These are phyloP conservation scores for Watsonalla binaria DNA, from an alignment of 2,888 invertebrate species.

Conservation along the genomic window DNA sequence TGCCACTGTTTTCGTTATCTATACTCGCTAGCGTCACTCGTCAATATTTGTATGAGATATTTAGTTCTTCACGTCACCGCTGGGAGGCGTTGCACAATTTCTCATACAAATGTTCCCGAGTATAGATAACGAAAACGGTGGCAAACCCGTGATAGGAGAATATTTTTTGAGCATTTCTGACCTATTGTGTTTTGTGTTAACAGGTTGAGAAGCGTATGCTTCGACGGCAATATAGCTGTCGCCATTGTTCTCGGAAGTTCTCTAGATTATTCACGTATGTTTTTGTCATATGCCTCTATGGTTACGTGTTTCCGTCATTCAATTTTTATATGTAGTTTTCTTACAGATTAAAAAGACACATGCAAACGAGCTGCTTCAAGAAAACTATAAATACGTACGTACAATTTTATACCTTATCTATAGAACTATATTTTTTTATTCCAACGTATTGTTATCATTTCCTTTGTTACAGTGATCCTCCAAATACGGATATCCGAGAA, in stretches of 20 bases:
- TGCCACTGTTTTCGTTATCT: too few relatives aligned
- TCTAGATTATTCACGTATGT: conserved; percentile 48
- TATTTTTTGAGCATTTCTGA: neutral
- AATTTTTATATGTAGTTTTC: neutral
- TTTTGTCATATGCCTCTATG: conserved; percentile 1
- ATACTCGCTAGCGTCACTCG: too few relatives aligned
- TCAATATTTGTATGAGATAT: too few relatives aligned
- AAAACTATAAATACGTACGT: conserved; percentile 27
- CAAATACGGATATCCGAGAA: conserved; percentile 7
- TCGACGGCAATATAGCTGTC: conserved; percentile 36
- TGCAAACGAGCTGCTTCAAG: conserved; percentile 31
- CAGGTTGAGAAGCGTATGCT: conserved; percentile 18
- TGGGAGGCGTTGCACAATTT: too few relatives aligned
- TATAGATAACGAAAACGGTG: too few relatives aligned
- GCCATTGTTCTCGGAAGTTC: conserved; percentile 38
- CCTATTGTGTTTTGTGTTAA: conserved; percentile 4
- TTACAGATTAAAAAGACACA: conserved; percentile 49
- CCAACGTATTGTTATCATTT: conserved; percentile 7
- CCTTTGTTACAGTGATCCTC: conserved; percentile 8
- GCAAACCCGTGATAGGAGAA: too few relatives aligned
- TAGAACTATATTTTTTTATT: too few relatives aligned
- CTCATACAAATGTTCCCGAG: too few relatives aligned
- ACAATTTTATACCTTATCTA: neutral
- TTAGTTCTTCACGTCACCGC: too few relatives aligned
- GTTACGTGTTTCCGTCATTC: neutral